Evolutionary conservation across 2,113 vertebrate genomes (phyloP), one percentile per base, ranked within the genome.

Genomic region (Catharus fuscescens): DNA sequence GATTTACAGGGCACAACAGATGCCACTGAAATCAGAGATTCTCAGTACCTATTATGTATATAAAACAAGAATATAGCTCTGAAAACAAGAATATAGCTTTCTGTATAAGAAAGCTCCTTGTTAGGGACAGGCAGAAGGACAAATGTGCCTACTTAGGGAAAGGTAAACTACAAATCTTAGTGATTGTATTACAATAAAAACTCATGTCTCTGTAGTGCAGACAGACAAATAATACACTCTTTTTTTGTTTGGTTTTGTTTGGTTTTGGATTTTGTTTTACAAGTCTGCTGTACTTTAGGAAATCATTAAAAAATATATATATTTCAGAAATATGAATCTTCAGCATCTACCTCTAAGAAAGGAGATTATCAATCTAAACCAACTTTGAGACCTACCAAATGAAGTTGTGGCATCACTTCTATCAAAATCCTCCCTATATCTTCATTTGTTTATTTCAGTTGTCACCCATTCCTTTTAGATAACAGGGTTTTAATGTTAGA

Each of bases 361-460:
- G 20, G 10, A 32, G 24, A 21, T 69, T 72, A 32, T 45, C 59
- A 56, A 0, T 69, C 9, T 45, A 56, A 65, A 52, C 8, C 32
- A 59, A 32, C 25, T 77, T 59, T 10, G 23, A 59, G 40, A 40
- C 90, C 18, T 82, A 6, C 21, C 45, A n/a, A 91, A 76, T 34
- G 14, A 76, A 60, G 24, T 31, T 85, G 36, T 48, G 76, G 20
- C 26, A 50, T 73, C 31, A 18, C 47, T 77, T 59, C 17, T 53
- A 15, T 32, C 40, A 11, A 89, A 65, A 19, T 59, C 59, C 73
- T 86, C 14, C 32, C 42, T 48, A 0, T 74, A 36, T 64, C 6
- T 40, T 14, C 14, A 31, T 86, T 90, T 83, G 8, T 54, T 78
- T 84, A n/a, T 82, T 90, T 83, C 66, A 48, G n/a, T 81, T 86